Conservation (phyloP, 2,888 invertebrate genomes). For the Coleophora flavipennella region DNA sequence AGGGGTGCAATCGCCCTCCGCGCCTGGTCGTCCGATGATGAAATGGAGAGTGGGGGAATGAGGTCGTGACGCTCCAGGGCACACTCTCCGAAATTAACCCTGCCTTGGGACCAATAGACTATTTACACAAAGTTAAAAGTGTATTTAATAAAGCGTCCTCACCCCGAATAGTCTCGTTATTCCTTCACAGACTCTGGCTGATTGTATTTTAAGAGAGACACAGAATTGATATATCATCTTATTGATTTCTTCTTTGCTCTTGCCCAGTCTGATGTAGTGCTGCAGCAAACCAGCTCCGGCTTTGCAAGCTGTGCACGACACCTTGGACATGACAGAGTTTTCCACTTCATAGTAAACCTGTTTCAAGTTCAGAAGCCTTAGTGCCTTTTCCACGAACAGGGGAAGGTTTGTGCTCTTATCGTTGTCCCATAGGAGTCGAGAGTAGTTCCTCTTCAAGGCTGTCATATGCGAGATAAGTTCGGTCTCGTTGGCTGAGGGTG, state of each 20-base stretch:
- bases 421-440: constrained; percentile 81
- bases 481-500: constrained; percentile 64
- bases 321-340: constrained; percentile 92
- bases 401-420: constrained; percentile 81
- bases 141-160: constrained; percentile 40
- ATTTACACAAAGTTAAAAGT: no score
- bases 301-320: constrained; percentile 92
- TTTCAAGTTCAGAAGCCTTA: constrained; percentile 85
- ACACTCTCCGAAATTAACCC: no score
- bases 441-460: constrained; percentile 57
- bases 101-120: no score
- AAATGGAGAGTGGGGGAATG: no score
- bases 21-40: no score
- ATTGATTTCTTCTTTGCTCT: constrained; percentile 88
- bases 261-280: constrained; percentile 89
- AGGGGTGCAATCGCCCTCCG: no score
- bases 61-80: no score
- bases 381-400: constrained; percentile 85
- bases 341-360: constrained; percentile 90
- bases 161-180: constrained; percentile 88
- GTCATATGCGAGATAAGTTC: constrained; percentile 60
- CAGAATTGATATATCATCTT: constrained; percentile 90
- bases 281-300: constrained; percentile 88
- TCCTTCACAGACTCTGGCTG: constrained; percentile 89
- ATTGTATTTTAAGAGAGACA: constrained; percentile 89